Evolutionary conservation across 2,113 vertebrate genomes (phyloP), one percentile per base, ranked within the genome.

Genomic region (Heptranchias perlo): DNA sequence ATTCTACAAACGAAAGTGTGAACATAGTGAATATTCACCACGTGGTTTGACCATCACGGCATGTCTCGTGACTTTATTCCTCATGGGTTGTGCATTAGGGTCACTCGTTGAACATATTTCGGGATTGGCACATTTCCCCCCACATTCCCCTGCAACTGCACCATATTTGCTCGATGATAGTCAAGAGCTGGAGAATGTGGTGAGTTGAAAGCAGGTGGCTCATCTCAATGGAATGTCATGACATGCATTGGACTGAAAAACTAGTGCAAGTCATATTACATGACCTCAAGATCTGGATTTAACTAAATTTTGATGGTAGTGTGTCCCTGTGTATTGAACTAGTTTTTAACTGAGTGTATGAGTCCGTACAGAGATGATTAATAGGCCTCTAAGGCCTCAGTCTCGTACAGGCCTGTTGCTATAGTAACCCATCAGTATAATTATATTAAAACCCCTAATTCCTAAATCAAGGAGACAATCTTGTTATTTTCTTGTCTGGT

Each of bases 401-500:
- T 31, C 6, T 94, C 44, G 1, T 31, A 47, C 23, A 67, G 93
- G 0, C 64, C 39, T 69, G 93, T 65, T 67, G 64, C 39, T 47
- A 95, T 67, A 69, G 93, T 49, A 95, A 95, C 62, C 54, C 21
- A 69, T 23, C 39, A 47, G 44, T 69, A 47, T 95, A 47, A 67
- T 95, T 67, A 49, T 95, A 21, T 67, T 5, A 67, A 65, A 47
- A 44, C 1, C 62, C 25, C 58, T 44, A 65, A 94, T 94, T 94
- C 92, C 61, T 28, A 44, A 94, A 47, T 94, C 58, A 65, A 67
- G 7, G 92, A 64, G 62, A 21, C n/a, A 94, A 95, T 95, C 64
- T 67, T 94, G 8, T 94, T 94, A 67, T 67, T 95, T 69, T 28
- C 23, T 69, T 95, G 64, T 67, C 62, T 95, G 64, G 62, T 67